Conservation (phyloP, 1,140 invertebrate species). For the Cryptotermes secundus region DNA sequence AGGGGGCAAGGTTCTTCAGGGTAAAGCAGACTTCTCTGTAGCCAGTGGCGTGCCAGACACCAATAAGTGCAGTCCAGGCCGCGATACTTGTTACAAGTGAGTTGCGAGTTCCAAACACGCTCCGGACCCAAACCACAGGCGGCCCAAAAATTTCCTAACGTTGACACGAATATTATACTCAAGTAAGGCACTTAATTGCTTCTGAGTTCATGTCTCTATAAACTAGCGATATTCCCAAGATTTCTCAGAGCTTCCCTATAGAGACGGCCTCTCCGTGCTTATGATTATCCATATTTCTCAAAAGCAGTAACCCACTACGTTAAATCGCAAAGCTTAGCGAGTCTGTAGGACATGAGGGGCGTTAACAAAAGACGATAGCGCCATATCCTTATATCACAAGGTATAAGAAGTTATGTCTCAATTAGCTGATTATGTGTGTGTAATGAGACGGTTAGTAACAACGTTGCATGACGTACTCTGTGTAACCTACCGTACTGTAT, state of each 20-base stretch:
- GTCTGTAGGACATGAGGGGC: too few relatives aligned
- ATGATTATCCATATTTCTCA: too few relatives aligned
- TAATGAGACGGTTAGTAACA: neutral
- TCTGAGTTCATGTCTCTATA: too few relatives aligned
- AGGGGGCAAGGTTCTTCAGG: neutral
- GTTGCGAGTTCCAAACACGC: neutral
- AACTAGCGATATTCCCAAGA: too few relatives aligned
- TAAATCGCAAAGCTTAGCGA: too few relatives aligned
- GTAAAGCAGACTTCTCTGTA: neutral
- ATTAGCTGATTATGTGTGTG: neutral
- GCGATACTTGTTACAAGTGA: neutral
- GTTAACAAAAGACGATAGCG: neutral
- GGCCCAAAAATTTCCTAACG: neutral
- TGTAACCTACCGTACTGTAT: neutral
- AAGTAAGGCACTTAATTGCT: too few relatives aligned
- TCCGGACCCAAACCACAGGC: neutral
- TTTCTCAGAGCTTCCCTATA: too few relatives aligned
- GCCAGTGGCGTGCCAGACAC: neutral
- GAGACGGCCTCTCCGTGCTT: too few relatives aligned
- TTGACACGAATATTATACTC: neutral
- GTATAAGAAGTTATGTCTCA: neutral
- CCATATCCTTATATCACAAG: neutral
- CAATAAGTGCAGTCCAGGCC: neutral
- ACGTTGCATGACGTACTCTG: neutral
- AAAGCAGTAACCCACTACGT: too few relatives aligned